phyloP scores from a whole-genome alignment of 53 echinoderm and acorn worm species.

The Paelopatides confundens region DNA sequence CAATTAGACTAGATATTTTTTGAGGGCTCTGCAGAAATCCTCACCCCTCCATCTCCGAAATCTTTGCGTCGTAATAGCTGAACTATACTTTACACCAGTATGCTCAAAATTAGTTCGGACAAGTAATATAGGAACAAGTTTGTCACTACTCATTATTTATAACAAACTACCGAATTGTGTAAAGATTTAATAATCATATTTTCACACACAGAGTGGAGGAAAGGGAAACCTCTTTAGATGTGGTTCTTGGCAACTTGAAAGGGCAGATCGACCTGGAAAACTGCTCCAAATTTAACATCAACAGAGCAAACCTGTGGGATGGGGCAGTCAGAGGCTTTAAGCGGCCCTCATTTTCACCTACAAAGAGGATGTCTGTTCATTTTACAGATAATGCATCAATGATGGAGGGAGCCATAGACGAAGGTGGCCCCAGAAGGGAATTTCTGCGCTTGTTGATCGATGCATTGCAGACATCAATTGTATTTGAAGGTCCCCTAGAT shows the following conservation, averaged over 20 bases:
- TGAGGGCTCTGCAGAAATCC: too few relatives aligned
- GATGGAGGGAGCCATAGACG: constrained; percentile 4
- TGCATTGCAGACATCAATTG: not conserved
- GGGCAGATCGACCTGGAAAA: not conserved
- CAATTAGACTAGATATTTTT: too few relatives aligned
- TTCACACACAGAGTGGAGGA: too few relatives aligned
- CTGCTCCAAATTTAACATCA: not conserved
- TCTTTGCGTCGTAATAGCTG: too few relatives aligned
- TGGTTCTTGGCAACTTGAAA: not conserved
- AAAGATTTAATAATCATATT: too few relatives aligned
- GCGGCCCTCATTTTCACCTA: not conserved
- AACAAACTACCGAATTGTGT: too few relatives aligned
- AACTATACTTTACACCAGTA: too few relatives aligned
- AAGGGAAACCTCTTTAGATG: too few relatives aligned
- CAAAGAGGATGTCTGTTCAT: not conserved
- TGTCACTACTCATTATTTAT: too few relatives aligned
- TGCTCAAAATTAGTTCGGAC: too few relatives aligned
- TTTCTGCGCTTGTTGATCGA: not conserved
- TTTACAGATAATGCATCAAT: not conserved
- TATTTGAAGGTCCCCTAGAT: not conserved
- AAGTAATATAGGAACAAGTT: too few relatives aligned
- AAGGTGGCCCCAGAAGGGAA: constrained; percentile 4
- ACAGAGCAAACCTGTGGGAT: not conserved
- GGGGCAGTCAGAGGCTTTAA: not conserved
- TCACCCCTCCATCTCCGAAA: too few relatives aligned